Evolutionary conservation across 92 coral and sea anemone genomes (phyloP).

Genomic region (Diadumene lineata): DNA sequence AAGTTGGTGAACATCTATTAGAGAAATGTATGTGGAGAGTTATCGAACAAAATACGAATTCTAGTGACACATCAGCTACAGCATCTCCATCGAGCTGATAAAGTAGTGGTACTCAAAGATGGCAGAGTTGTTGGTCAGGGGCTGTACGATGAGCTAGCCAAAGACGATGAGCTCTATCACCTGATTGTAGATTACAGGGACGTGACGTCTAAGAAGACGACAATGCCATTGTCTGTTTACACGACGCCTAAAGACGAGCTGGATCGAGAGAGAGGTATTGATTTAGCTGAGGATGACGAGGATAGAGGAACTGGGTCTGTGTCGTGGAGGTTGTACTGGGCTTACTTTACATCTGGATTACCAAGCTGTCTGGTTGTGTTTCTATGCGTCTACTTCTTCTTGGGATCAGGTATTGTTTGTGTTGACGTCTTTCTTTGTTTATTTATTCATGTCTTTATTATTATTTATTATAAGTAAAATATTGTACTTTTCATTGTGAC

Average conservation of each 20-base stretch:
- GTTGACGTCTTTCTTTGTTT: too few relatives aligned
- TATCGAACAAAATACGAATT: slow-evolving; percentile 8
- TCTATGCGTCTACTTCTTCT: neutral
- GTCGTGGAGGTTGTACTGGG: slow-evolving; percentile 5
- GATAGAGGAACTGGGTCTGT: slow-evolving; percentile 6
- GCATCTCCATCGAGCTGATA: slow-evolving; percentile 29
- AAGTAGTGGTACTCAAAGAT: neutral
- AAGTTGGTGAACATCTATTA: slow-evolving; percentile 18
- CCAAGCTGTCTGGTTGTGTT: neutral
- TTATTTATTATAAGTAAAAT: too few relatives aligned
- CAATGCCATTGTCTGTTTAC: neutral
- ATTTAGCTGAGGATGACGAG: neutral
- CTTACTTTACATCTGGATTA: neutral
- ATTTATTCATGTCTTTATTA: too few relatives aligned
- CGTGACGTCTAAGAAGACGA: neutral
- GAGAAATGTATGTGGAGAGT: slow-evolving; percentile 27
- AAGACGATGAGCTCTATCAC: neutral
- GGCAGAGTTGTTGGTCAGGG: neutral
- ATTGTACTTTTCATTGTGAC: too few relatives aligned
- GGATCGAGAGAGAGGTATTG: slow-evolving; percentile 4
- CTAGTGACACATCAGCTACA: slow-evolving; percentile 34
- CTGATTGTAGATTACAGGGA: neutral
- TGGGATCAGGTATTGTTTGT: neutral
- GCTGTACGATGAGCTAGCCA: neutral
- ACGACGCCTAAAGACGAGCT: neutral